Percentiles rank a stretch among this genome's conserved stretches.
Conservation (phyloP, 2,113 vertebrate genomes). For the Eulemur rufifrons region DNA sequence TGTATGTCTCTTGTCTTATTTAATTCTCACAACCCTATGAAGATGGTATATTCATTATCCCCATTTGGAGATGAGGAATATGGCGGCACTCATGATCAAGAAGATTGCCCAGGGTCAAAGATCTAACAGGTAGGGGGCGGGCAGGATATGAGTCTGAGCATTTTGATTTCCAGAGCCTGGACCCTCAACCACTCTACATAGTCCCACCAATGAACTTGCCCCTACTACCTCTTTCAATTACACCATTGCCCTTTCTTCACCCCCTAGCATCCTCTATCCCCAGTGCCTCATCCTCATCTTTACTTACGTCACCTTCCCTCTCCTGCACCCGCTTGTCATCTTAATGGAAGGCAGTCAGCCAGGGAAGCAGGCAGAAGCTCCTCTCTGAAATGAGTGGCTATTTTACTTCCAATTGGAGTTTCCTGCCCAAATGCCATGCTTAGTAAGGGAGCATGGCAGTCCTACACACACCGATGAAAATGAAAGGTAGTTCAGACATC, state of each 20-base stretch:
- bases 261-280: not conserved
- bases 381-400: not conserved
- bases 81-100: not conserved
- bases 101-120: not conserved
- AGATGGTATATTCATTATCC: not conserved
- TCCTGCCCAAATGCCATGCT: not conserved
- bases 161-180: not conserved
- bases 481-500: not conserved
- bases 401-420: not conserved
- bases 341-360: not conserved
- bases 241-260: not conserved
- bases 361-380: not conserved
- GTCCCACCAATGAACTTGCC: not conserved
- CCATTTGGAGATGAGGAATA: not conserved
- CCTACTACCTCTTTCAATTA: not conserved
- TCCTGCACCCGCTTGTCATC: not conserved
- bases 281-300: not conserved
- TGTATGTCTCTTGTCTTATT: not conserved
- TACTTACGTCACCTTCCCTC: not conserved
- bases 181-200: not conserved
- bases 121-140: too few relatives aligned
- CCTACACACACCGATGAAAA: not conserved
- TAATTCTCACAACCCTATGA: not conserved
- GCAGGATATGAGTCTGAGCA: not conserved
- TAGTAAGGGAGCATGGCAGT: not conserved